Evolutionary conservation across 1,140 invertebrate species (phyloP).

Genomic region (Portunus trituberculatus): DNA sequence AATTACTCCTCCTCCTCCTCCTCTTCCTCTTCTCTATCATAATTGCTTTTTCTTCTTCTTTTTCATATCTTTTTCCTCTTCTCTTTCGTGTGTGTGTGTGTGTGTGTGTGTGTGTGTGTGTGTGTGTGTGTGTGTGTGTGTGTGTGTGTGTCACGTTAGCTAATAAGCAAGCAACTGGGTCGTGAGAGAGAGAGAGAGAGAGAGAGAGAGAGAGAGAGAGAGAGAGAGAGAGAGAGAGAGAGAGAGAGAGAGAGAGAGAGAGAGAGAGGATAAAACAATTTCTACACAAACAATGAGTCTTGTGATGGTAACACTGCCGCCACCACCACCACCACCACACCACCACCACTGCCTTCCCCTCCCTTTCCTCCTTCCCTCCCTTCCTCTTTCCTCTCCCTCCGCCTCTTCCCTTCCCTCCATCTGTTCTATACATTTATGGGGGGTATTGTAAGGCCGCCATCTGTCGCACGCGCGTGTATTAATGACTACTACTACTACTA

Average conservation of each 20-base stretch:
- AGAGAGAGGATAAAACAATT: neutral
- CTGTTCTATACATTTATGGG: constrained; percentile 52
- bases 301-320: neutral
- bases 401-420: neutral
- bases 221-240: too few relatives aligned
- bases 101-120: constrained; percentile 16
- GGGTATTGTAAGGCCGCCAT: constrained; percentile 40
- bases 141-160: too few relatives aligned
- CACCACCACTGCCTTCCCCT: neutral
- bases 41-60: too few relatives aligned
- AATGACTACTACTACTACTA: too few relatives aligned
- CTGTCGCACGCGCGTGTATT: neutral
- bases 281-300: neutral
- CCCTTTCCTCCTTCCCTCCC: neutral
- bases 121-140: neutral
- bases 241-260: neutral
- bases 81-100: neutral
- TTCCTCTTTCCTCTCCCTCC: neutral
- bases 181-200: too few relatives aligned
- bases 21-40: too few relatives aligned
- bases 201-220: too few relatives aligned
- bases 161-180: too few relatives aligned
- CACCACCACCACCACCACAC: neutral
- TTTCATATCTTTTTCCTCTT: too few relatives aligned
- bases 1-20: too few relatives aligned